phyloP scores from a whole-genome alignment of 2,888 invertebrate genomes.

The Lobophora halterata region DNA sequence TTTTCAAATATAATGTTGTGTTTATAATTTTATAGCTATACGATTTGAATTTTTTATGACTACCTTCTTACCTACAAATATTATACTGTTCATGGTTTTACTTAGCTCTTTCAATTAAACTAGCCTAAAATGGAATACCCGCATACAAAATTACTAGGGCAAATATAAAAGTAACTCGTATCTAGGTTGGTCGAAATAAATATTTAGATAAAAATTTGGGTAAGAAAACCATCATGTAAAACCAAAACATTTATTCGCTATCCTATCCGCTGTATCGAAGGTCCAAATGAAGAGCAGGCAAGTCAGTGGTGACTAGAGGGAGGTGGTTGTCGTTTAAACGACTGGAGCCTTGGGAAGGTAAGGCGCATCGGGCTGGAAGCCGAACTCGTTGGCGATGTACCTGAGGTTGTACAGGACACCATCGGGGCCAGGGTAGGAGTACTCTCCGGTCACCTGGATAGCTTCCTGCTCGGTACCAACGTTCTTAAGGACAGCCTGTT shows the following conservation, averaged over 20 bases:
- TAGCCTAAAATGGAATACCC: no score
- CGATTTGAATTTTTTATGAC: no score
- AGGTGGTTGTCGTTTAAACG: constrained; percentile 15
- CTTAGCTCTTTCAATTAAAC: no score
- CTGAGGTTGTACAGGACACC: constrained; percentile 65
- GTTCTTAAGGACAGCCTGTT: constrained; percentile 61
- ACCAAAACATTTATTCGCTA: constrained; percentile 37
- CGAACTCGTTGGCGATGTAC: constrained; percentile 77
- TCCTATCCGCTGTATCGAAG: constrained; percentile 35
- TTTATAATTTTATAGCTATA: no score
- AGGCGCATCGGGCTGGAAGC: constrained; percentile 69
- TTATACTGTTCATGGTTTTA: no score
- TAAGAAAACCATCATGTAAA: constrained; percentile 14
- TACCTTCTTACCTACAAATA: no score
- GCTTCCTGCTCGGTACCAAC: constrained; percentile 66
- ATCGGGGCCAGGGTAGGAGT: constrained; percentile 67
- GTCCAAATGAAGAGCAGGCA: constrained; percentile 29
- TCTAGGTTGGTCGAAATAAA: no score
- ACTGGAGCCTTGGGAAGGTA: constrained; percentile 46
- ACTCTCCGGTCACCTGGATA: constrained; percentile 69
- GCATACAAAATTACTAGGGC: no score
- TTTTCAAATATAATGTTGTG: no score
- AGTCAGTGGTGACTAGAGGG: constrained; percentile 32
- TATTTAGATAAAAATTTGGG: no score
- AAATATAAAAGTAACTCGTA: no score